Percentiles rank a stretch among this genome's conserved stretches.
Evolutionary conservation across 2,888 invertebrate species (phyloP).

Genomic region (Liopterus haemorrhoidalis): DNA sequence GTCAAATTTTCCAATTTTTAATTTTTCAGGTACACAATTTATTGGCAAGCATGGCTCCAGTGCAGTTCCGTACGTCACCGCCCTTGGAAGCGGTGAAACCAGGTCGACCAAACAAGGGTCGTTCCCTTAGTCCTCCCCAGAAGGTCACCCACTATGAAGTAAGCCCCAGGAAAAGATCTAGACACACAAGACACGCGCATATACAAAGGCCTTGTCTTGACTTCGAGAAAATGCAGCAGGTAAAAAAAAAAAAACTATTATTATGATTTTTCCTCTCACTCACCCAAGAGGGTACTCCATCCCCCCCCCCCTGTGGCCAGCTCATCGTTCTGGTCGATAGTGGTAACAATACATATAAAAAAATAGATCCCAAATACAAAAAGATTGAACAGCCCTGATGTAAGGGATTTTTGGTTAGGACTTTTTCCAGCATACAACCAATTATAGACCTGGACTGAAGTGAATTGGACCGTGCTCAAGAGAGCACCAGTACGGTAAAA

Average conservation of each 20-base stretch:
- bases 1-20: conserved; percentile 10
- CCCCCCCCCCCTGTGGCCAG: no score
- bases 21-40: conserved; percentile 56
- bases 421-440: no score
- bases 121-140: conserved; percentile 48
- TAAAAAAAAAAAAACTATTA: conserved; percentile 44
- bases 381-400: no score
- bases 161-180: conserved; percentile 56
- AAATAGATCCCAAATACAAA: no score
- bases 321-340: no score
- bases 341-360: no score
- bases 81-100: conserved; percentile 85
- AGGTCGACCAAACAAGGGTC: conserved; percentile 45
- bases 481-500: no score
- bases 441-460: no score
- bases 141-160: conserved; percentile 54
- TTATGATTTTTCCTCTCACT: conserved; percentile 13
- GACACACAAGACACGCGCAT: conserved; percentile 57
- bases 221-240: conserved; percentile 97
- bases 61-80: conserved; percentile 86
- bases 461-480: no score
- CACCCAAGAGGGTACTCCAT: no score
- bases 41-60: conserved; percentile 64
- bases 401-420: no score
- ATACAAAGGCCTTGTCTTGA: conserved; percentile 84